phyloP scores from a whole-genome alignment of 2,888 invertebrate genomes.

The Notodonta ziczac region DNA sequence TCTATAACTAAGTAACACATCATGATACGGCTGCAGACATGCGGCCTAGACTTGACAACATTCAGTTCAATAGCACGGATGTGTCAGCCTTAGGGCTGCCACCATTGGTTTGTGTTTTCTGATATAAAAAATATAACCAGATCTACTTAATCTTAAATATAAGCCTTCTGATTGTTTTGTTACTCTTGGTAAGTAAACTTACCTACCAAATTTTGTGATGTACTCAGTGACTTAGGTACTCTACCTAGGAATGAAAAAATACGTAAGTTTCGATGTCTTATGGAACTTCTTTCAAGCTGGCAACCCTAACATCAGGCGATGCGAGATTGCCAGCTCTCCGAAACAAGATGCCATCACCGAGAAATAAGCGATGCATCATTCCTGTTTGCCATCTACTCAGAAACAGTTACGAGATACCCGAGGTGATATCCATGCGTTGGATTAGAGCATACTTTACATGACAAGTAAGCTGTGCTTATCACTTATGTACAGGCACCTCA shows the following conservation, averaged over 20 bases:
- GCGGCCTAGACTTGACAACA: constrained; percentile 14
- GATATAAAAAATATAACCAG: no score
- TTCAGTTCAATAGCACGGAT: constrained; percentile 33
- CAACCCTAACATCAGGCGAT: neutral
- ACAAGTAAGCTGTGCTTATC: no score
- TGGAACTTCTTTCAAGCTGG: neutral
- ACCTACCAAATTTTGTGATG: no score
- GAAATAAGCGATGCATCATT: constrained; percentile 12
- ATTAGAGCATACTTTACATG: no score
- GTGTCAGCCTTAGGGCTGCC: constrained; percentile 15
- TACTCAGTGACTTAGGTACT: no score
- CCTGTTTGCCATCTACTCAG: neutral
- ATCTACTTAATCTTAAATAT: no score
- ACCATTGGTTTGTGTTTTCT: neutral
- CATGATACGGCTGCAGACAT: constrained; percentile 9
- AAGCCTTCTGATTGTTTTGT: no score
- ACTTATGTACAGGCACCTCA: no score
- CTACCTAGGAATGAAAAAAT: no score
- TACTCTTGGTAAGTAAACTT: no score
- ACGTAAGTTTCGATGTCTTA: no score
- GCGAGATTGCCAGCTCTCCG: constrained; percentile 6
- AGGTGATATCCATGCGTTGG: no score
- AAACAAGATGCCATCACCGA: constrained; percentile 20
- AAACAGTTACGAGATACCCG: neutral
- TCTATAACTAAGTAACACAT: constrained; percentile 4